Evolutionary conservation across 2,888 invertebrate species (phyloP), one percentile per base, ranked within the genome.

Genomic region (Tinea semifulvella): DNA sequence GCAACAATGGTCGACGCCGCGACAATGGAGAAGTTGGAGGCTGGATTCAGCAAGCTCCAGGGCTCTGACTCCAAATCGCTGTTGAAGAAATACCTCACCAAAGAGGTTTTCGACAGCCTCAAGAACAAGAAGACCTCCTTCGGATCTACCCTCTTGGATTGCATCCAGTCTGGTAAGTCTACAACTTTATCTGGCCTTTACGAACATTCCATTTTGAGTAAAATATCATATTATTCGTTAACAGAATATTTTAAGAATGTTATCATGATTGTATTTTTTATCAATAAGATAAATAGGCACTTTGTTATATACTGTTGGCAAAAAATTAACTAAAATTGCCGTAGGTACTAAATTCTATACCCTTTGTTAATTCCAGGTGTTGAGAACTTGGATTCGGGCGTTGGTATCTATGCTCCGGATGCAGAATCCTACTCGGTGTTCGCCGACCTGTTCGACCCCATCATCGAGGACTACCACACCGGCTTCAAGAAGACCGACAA

Each of bases 371-470:
- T 16, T 82, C 44, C 68, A 92, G 93, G 95, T 71, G 84, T 96
- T 66, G 95, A 96, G 83, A 98, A 98, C 79, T 89, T 91, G 72
- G 97, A 98, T 82, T 96, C 96, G 53, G 96, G 96, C 61, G 93
- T 96, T 52, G 97, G 98, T 69, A 92, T 98, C 83, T 98, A 98
- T 70, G 98, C 98, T 47, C 96, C 97, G 48, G 98, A 98, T 73
- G 96, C 97, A 52, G 97, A 98, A 77, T 76, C 96, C 46, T 98
- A 98, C 86, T 89, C 91, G 57, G 86, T 91, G 46, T 98, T 98
- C 76, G 85, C 92, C 52, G 93, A 92, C 47, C 85, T 98, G 56
- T 98, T 98, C 79, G 95, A 98, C 83, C 96, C 96, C 72, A 92
- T 98, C 84, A 98, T 98, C 74, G 95, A 96, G 71, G 96, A 96